Evolutionary conservation across 2,113 vertebrate species (phyloP).

Genomic region (Odocoileus virginianus): DNA sequence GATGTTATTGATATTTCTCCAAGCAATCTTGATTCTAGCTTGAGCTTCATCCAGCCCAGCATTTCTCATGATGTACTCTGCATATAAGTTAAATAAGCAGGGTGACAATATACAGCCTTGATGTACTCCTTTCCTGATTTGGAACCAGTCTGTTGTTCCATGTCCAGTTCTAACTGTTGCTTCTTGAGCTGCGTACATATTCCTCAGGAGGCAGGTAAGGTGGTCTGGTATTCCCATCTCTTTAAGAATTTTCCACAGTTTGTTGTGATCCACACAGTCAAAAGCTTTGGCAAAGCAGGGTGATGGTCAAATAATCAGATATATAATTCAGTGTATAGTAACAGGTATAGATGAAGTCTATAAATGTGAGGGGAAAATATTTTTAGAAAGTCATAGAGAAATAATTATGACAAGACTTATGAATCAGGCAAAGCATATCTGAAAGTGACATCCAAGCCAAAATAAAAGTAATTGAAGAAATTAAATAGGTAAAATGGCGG

Average conservation of each 20-base stretch:
- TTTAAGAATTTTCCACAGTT: background rate
- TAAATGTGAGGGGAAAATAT: background rate
- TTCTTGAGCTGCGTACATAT: background rate
- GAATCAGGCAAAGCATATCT: background rate
- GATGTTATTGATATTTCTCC: background rate
- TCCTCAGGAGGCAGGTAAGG: background rate
- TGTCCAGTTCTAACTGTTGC: background rate
- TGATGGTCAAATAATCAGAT: background rate
- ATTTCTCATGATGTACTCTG: background rate
- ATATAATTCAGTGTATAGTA: background rate
- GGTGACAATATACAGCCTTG: background rate
- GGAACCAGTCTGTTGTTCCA: background rate
- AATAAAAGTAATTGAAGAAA: background rate
- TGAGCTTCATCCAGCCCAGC: background rate
- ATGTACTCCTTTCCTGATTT: background rate
- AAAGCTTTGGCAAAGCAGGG: background rate
- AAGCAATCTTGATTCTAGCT: background rate
- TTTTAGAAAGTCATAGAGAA: background rate
- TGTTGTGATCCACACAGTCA: background rate
- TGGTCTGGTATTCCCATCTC: background rate
- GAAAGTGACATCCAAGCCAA: background rate
- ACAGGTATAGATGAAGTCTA: background rate
- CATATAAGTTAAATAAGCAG: background rate
- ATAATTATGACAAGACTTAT: background rate
- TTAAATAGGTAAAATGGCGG: background rate